Base-by-base conservation (phyloP, 2,888 invertebrate species). In the Drosophila niveifrons region DNA sequence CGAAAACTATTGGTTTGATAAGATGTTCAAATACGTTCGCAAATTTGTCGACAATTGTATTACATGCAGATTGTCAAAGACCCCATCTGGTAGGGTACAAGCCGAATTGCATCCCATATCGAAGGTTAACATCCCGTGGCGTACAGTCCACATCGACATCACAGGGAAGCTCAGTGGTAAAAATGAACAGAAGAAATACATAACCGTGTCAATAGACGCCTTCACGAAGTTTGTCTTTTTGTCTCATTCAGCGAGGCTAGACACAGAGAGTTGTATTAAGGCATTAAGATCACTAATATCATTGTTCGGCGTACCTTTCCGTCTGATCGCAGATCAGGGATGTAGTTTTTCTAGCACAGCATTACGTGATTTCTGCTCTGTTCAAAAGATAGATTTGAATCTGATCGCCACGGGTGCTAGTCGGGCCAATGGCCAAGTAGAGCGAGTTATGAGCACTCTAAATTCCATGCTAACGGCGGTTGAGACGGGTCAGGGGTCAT, bases 191-290 rank as follows among this genome's bases (percentile, higher is more conserved):
- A 62, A 62, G 15, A 46, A 62, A 1, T 39, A 52, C 6, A 4
- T 52, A 0, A 28, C 28, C 3, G 28, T 46, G 10, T 23, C n/a
- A 7, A 47, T 47, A n/a, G 47, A 47, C 9, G 9, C 39, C 1
- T 62, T 36, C 10, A 62, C 62, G 3, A 46, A 62, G 13, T 62
- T 4, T 13, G 62, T 53, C 17, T 55, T 47, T 15, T 46, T 62
- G 9, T 23, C n/a, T 17, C 62, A 52, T 13, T 34, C 31, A 0
- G 8, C 53, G 18, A 28, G 8, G 7, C n/a, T 47, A 28, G 47
- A 39, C 13, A 18, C 18, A 3, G 18, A 18, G 18, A 18, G 18
- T 4, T 18, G 18, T 18, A 18, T 18, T 18, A 18, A 47, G 23
- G 47, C 47, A 31, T 7, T 31, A 9, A 31, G 31, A 10, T 31